Percentiles rank a stretch among this genome's conserved stretches.
phyloP scores from a whole-genome alignment of 2,113 vertebrate species.

The Pitta sordida region DNA sequence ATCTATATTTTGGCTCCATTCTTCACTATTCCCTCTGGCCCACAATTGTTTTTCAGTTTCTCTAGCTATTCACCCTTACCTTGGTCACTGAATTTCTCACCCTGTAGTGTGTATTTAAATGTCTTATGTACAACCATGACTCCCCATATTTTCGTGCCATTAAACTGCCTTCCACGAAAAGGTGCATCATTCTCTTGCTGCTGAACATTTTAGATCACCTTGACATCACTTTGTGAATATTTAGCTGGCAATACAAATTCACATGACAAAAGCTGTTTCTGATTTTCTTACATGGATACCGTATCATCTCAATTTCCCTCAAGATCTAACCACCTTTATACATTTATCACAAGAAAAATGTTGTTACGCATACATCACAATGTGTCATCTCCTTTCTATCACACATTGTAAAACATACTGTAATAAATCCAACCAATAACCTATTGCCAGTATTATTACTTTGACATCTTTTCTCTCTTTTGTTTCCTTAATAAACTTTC shows the following conservation, averaged over 20 bases:
- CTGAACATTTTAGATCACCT: background rate
- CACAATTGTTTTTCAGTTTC: background rate
- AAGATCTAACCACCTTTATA: background rate
- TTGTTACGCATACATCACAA: background rate
- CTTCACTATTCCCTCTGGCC: background rate
- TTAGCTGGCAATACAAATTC: background rate
- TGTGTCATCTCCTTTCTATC: background rate
- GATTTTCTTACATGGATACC: background rate
- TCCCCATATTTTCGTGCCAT: background rate
- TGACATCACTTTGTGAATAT: background rate
- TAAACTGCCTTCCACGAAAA: background rate
- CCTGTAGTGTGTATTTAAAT: background rate
- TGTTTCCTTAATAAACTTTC: background rate
- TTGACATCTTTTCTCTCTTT: background rate
- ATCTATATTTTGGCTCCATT: background rate
- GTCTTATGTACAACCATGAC: background rate
- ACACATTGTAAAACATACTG: background rate
- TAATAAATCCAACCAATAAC: background rate
- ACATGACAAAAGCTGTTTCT: background rate
- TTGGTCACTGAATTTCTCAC: background rate
- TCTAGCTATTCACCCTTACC: background rate
- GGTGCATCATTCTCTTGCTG: background rate
- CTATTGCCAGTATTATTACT: background rate
- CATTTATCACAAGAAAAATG: background rate
- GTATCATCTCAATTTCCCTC: background rate